Conservation (phyloP, 2,888 invertebrate genomes). For the Anarsia innoxiella region DNA sequence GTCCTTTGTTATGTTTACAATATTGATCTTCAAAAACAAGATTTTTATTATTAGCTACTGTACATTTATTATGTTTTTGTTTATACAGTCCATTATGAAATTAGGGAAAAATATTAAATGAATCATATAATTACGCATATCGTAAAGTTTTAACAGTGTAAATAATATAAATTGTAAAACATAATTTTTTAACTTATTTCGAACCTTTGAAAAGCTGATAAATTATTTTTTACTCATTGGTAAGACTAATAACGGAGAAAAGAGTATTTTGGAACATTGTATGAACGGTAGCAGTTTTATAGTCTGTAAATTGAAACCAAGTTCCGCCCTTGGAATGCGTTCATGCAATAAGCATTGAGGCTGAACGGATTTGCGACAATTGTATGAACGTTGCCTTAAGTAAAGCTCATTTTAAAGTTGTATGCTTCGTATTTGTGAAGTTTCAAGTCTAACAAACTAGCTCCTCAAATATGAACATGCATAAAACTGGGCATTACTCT, state of each 20-base stretch:
- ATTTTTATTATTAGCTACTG: conserved; percentile 45
- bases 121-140: conserved; percentile 51
- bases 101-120: conserved; percentile 56
- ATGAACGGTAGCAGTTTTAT: conserved; percentile 31
- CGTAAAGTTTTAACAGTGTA: conserved; percentile 49
- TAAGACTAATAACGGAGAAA: conserved; percentile 30
- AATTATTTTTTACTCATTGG: conserved; percentile 25
- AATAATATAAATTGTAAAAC: conserved; percentile 49
- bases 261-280: conserved; percentile 40
- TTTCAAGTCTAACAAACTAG: too few relatives aligned
- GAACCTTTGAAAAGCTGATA: conserved; percentile 21
- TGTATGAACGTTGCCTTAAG: too few relatives aligned
- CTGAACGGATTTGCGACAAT: too few relatives aligned
- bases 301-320: conserved; percentile 34
- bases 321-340: conserved; percentile 46
- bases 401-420: conserved; percentile 13
- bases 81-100: conserved; percentile 51
- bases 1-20: conserved; percentile 70
- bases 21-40: conserved; percentile 41
- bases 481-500: too few relatives aligned
- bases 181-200: conserved; percentile 54
- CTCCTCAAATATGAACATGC: background rate
- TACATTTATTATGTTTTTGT: conserved; percentile 62
- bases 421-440: too few relatives aligned
- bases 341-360: too few relatives aligned